Evolutionary conservation across 2,888 invertebrate genomes (phyloP), one percentile per base, ranked within the genome.

Genomic region (Hipparchia semele): DNA sequence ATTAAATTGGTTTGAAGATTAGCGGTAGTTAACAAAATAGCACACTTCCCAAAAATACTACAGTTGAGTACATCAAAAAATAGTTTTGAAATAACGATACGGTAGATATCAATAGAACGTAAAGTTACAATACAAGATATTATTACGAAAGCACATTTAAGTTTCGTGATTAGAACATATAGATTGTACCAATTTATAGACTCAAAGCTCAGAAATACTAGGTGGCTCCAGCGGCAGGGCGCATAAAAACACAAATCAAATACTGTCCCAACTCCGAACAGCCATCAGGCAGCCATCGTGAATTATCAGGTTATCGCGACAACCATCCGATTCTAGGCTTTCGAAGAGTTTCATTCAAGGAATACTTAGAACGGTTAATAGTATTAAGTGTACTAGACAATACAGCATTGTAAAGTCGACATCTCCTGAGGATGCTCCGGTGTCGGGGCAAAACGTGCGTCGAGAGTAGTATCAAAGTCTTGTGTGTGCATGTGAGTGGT

Each of bases 251-350:
- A 76, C 77, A 76, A 79, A 76, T 76, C 74, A 75, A 60, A 68
- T 72, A 75, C 56, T 59, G 75, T 75, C 69, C 68, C 76, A 78
- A 77, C 75, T 75, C 69, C 68, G 75, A 78, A 77, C 75, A 77
- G 71, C 77, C 76, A 79, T 77, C 76, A 71, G 73, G 79, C 80
- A 80, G 79, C 79, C 76, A 82, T 82, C 84, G 79, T 86, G 86
- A 88, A 88, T 87, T 87, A 89, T 85, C 85, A 83, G 80, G 85
- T 83, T 87, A 89, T 89, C 89, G 83, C 85, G 84, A 87, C 89
- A 88, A 86, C 87, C 86, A 89, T 88, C 86, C 86, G 78, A 81
- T 90, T 90, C 89, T 88, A 90, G 84, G 84, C 84, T 84, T 86
- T 83, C 53, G 5, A 51, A 53, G 65, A 65, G 23, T 33, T 53